Conservation (phyloP, 1,140 invertebrate species). For the Drosophila pseudoobscura region DNA sequence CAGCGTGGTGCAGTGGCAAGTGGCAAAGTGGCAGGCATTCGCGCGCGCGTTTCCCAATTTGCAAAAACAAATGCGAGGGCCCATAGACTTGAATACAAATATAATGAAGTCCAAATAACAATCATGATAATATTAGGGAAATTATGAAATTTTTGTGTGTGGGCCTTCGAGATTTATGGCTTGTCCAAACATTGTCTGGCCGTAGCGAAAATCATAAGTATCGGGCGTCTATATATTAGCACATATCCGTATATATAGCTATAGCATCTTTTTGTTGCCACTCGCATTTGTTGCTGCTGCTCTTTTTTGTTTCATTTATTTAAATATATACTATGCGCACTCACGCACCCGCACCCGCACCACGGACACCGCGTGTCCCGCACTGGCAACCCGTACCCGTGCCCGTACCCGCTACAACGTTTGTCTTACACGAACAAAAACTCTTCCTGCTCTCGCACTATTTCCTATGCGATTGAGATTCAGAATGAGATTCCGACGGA, state of each 20-base stretch:
- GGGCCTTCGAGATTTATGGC: constrained; percentile 42
- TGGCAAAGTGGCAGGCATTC: constrained; percentile 14
- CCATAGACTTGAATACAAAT: constrained; percentile 18
- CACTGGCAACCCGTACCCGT: constrained; percentile 6
- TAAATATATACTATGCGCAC: constrained; percentile 80
- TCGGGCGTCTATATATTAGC: constrained; percentile 59
- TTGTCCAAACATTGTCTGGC: constrained; percentile 68
- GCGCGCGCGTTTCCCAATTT: constrained; percentile 55
- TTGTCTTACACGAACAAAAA: constrained; percentile 31
- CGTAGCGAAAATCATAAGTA: constrained; percentile 40
- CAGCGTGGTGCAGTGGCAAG: constrained; percentile 43
- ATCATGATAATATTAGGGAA: constrained; percentile 42
- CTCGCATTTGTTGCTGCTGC: constrained; percentile 55
- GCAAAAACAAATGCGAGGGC: constrained; percentile 45
- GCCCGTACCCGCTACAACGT: constrained; percentile 10
- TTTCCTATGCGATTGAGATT: constrained; percentile 42
- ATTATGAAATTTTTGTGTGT: constrained; percentile 66
- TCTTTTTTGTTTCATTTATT: constrained; percentile 62
- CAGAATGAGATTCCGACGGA: constrained; percentile 52
- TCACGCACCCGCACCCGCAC: constrained; percentile 60
- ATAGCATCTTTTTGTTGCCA: constrained; percentile 49
- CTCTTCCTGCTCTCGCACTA: constrained; percentile 71
- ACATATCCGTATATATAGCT: constrained; percentile 55
- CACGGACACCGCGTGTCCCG: constrained; percentile 3
- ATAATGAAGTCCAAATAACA: constrained; percentile 27